Percentiles rank a stretch among this genome's conserved stretches.
phyloP scores from a whole-genome alignment of 2,113 vertebrate species.

The Cebus imitator region DNA sequence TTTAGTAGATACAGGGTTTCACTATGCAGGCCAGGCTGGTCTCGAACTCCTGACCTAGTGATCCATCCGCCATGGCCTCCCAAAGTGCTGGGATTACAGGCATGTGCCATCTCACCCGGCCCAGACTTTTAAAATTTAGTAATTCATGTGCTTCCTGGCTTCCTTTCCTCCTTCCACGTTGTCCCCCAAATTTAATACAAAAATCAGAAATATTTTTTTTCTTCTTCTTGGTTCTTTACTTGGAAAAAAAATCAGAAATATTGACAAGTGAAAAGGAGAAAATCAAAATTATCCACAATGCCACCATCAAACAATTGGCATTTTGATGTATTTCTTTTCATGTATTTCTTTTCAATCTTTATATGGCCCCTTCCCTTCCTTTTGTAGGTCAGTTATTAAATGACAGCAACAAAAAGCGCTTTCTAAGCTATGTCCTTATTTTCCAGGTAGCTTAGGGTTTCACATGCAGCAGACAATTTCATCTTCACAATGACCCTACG shows the following conservation, averaged over 20 bases:
- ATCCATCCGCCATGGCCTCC: too few species aligned
- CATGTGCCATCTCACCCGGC: too few species aligned
- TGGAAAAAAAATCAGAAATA: slow-evolving; percentile 12
- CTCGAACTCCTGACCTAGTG: too few species aligned
- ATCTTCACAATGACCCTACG: not conserved
- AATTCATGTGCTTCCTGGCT: not conserved
- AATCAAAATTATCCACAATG: not conserved
- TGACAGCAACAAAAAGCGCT: not conserved
- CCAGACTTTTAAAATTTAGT: slow-evolving; percentile 13
- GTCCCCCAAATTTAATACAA: not conserved
- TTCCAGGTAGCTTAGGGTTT: not conserved
- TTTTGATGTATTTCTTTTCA: slow-evolving; percentile 30
- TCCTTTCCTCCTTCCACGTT: not conserved
- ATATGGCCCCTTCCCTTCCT: not conserved
- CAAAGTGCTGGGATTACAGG: too few species aligned
- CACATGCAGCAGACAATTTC: not conserved
- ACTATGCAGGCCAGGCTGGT: too few species aligned
- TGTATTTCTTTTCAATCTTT: not conserved
- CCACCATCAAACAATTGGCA: not conserved
- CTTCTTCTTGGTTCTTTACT: too few species aligned
- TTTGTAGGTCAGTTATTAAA: not conserved
- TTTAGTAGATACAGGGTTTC: too few species aligned
- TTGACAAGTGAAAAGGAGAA: slow-evolving; percentile 21
- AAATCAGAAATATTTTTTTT: not conserved
- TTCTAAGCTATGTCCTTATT: not conserved